Base-by-base conservation (phyloP, 2,113 vertebrate species). In the Lampris megalopsis region DNA sequence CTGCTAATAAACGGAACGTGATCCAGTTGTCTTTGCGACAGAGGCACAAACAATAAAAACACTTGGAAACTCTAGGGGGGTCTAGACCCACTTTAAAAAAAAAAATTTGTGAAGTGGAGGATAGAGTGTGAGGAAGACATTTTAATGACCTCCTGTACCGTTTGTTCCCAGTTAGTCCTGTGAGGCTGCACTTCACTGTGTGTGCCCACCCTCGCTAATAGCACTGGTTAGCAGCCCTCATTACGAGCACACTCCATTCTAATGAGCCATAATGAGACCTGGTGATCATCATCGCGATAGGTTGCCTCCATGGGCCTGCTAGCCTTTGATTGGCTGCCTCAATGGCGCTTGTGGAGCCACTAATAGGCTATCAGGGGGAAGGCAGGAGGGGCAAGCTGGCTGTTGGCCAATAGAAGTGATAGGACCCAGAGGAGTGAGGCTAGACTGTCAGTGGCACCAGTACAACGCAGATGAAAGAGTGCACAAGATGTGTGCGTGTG, bases 181-280 rank as follows among this genome's bases (percentile, higher is more conserved):
- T 6, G 37, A 61, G 52, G 52, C 52, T n/a, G 52, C 10, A 45
- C 56, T 59, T 42, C 35, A 60, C 56, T 2, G 11, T 35, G 43
- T 86, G 78, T 68, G 82, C 68, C 83, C 81, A 75, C 88, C 81
- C 83, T 91, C 7, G 84, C 76, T 89, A 89, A 90, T 91, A 66
- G 73, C 58, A 52, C 73, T 73, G 41, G 45, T 69, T 83, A 73
- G 45, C 70, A 67, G 75, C 75, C 68, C 73, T 93, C 65, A 73
- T 89, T 87, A 89, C 83, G 87, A 88, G 85, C 91, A 93, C 90
- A 90, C 92, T 94, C 85, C 88, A 56, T 79, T 84, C 38, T 94
- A 94, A 95, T 93, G 90, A 91, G 90, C 79, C 90, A 93, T 93
- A 94, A 94, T 94, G 86, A 83, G 88, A 49, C 84, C 63, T 82